Evolutionary conservation across 2,888 invertebrate species (phyloP), one percentile per base, ranked within the genome.

Genomic region (Agapetus fuscipes): DNA sequence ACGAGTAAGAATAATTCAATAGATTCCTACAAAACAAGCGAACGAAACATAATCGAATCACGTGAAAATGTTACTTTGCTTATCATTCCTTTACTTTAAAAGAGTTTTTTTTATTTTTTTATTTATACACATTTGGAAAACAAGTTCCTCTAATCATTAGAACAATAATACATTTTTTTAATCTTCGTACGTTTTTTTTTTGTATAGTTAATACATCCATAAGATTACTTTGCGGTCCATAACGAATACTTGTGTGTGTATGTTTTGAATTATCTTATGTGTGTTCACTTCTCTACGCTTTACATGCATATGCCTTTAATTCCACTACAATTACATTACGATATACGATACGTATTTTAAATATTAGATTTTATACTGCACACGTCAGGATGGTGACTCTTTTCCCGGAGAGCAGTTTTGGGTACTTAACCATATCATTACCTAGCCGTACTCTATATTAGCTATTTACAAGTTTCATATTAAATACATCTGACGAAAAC

Each of bases 261-360:
- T 4, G 4, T 4, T 20, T 4, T 20, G 20, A n/a, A n/a, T n/a
- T n/a, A n/a, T n/a, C 25, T 24, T 24, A 35, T 17, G 39, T 43
- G 43, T 43, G 39, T 43, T 39, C 42, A 37, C 41, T 37, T 33
- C 37, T 37, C 43, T 46, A 46, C 46, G 30, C 34, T 46, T 46
- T 43, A 46, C 42, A 47, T 44, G 45, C 39, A 43, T 42, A 46
- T 40, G 36, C 37, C 38, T 38, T 43, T 39, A 43, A 43, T 37
- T 44, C 40, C 43, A 39, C 43, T 44, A 47, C 43, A 41, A 41
- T 29, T 37, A 39, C 33, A 36, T 41, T 47, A 41, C 43, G 39
- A 47, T 43, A 47, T 47, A 47, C 43, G 41, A 43, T 47, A 44
- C 43, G 41, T 43, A 44, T 42, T 36, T 30, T 25, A 35, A 39